phyloP scores from a whole-genome alignment of 2,888 invertebrate species.

The Ferrisia virgata region DNA sequence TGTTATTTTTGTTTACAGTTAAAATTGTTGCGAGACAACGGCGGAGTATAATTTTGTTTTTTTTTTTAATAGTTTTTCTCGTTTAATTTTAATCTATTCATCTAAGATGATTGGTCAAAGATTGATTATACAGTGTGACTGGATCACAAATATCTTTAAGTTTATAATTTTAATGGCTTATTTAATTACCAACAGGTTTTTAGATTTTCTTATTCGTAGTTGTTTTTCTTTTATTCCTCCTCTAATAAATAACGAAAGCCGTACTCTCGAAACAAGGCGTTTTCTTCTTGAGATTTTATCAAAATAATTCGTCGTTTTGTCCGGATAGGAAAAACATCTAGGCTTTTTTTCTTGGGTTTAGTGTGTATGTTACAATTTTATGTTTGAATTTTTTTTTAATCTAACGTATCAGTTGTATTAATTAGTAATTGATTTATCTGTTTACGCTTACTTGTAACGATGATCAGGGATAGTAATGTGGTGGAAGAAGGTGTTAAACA shows the following conservation, averaged over 20 bases:
- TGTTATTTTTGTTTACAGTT: slow-evolving; percentile 17
- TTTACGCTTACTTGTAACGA: slow-evolving; percentile 27
- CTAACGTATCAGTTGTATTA: too few relatives aligned
- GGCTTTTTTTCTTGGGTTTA: neutral
- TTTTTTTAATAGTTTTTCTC: neutral
- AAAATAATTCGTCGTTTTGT: neutral
- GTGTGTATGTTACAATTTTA: neutral
- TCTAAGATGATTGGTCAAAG: neutral
- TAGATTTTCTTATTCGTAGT: neutral
- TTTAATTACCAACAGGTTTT: neutral
- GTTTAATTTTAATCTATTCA: neutral
- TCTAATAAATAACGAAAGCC: neutral
- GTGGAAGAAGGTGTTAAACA: slow-evolving; percentile 32
- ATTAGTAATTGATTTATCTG: neutral
- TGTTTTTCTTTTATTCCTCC: neutral
- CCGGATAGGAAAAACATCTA: neutral
- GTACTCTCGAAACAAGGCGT: neutral
- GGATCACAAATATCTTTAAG: slow-evolving; percentile 1
- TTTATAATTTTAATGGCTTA: neutral
- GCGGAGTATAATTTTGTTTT: neutral
- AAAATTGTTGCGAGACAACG: neutral
- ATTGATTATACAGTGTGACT: neutral
- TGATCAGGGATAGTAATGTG: neutral
- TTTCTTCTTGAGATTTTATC: neutral
- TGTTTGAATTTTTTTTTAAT: neutral